A percentile compares a stretch with the other conserved stretches of the same genome.
Evolutionary conservation across 2,113 vertebrate genomes (phyloP).

Genomic region (Piaya cayana): DNA sequence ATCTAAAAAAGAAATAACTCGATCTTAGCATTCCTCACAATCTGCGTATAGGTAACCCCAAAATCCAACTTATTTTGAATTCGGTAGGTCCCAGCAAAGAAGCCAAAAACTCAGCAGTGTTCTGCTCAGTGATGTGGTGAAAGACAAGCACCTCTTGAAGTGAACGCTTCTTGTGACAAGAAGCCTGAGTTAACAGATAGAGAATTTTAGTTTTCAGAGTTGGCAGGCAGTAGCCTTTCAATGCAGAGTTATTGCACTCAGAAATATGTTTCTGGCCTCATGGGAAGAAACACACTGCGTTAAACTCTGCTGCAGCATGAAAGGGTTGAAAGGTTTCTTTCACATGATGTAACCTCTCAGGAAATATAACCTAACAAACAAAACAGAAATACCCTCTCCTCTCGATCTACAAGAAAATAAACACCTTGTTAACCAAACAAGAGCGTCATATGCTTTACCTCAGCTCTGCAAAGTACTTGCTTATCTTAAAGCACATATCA

Average conservation of each 20-base stretch:
- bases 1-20: not conserved
- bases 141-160: not conserved
- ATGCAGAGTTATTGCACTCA: not conserved
- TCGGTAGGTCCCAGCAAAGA: not conserved
- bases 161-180: not conserved
- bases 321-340: conserved; percentile 39
- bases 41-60: not conserved
- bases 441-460: not conserved
- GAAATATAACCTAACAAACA: conserved; percentile 34
- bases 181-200: not conserved
- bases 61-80: not conserved
- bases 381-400: conserved; percentile 2
- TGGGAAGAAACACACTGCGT: not conserved
- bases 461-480: not conserved
- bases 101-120: not conserved
- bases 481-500: not conserved
- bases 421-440: not conserved
- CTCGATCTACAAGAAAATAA: conserved; percentile 30
- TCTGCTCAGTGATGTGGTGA: not conserved
- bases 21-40: not conserved
- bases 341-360: not conserved
- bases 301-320: conserved; percentile 38
- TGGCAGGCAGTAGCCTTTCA: conserved; percentile 1
- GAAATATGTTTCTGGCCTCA: conserved; percentile 40
- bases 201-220: not conserved